These are phyloP conservation scores for Actenoides lindsayi DNA, from an alignment of 2,113 vertebrate genomes.

Conservation along the genomic window DNA sequence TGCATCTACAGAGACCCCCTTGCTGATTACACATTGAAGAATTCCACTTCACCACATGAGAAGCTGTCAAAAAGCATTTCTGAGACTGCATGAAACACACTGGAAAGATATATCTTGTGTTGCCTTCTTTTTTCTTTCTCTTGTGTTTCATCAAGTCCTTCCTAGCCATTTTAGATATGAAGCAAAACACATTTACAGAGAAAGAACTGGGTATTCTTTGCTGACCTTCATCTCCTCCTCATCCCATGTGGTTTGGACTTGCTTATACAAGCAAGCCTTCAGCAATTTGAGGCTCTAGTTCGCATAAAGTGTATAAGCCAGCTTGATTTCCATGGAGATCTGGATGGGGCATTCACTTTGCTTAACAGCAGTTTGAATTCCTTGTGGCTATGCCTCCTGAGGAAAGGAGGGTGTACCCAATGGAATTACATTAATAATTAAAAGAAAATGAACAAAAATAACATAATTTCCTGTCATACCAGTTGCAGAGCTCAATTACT, in stretches of 20 bases:
- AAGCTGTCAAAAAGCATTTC: conserved; percentile 58
- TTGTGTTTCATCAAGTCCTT: not conserved
- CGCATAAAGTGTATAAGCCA: not conserved
- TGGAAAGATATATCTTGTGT: conserved; percentile 27
- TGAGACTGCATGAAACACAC: not conserved
- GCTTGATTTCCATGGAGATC: not conserved
- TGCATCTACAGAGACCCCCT: conserved; percentile 79
- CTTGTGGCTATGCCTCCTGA: not conserved
- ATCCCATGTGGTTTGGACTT: not conserved
- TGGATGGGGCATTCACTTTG: not conserved
- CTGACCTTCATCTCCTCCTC: not conserved
- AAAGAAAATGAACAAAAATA: not conserved
- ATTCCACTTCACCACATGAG: conserved; percentile 36
- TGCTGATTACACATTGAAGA: conserved; percentile 61
- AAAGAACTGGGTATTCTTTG: not conserved
- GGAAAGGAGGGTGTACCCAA: not conserved
- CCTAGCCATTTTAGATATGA: not conserved
- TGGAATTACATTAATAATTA: not conserved
- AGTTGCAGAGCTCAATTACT: not conserved
- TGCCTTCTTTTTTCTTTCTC: not conserved
- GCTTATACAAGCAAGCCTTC: not conserved
- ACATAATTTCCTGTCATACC: not conserved
- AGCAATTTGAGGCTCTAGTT: not conserved
- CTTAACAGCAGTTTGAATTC: not conserved
- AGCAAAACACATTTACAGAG: not conserved